Evolutionary conservation across 2,797 vertebrate species (phyloP), one percentile per base, ranked within the genome.

Genomic region (Hylomyscus alleni): DNA sequence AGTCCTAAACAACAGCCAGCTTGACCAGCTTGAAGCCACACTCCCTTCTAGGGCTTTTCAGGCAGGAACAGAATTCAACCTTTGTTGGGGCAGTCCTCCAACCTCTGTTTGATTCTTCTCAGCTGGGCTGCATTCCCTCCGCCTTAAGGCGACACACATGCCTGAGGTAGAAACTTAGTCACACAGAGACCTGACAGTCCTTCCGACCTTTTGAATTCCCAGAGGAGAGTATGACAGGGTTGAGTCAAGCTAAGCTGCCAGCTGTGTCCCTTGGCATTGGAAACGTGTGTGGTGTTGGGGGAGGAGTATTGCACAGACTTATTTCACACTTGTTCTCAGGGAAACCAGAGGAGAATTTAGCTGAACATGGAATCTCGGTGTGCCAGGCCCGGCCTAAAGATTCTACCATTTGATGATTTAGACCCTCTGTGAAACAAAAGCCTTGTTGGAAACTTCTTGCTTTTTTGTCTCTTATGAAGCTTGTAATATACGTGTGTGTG

Each of bases 391-490:
- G 90, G 67, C 20, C 40, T 78, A 50, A 84, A 62, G 56, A 58
- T 52, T 24, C n/a, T 34, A 24, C 52, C 89, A 77, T 65, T 86
- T 85, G 20, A 19, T 86, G 93, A 22, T 82, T 78, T 40, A 65
- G 69, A 40, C 56, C 20, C 44, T 34, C 47, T 26, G 40, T 56
- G 17, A 10, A 54, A 24, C 31, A 44, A 85, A 87, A 86, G 19
- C 13, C 47, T 8, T 13, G 67, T 50, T 3, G 13, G 80, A 88
- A 94, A 31, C 40, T 81, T 47, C 56, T 93, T 44, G 14, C 26
- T 77, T 20, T 54, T 84, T 65, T 86, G 8, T 62, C 6, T 89
- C 29, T 94, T 95, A n/a, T 60, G 77, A 96, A 92, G 77, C 22
- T 40, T 29, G 26, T 44, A 26, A 40, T 44, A 14, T 77, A 8